Evolutionary conservation across 2,113 vertebrate species (phyloP).

Genomic region (Plecturocebus donacophilus): DNA sequence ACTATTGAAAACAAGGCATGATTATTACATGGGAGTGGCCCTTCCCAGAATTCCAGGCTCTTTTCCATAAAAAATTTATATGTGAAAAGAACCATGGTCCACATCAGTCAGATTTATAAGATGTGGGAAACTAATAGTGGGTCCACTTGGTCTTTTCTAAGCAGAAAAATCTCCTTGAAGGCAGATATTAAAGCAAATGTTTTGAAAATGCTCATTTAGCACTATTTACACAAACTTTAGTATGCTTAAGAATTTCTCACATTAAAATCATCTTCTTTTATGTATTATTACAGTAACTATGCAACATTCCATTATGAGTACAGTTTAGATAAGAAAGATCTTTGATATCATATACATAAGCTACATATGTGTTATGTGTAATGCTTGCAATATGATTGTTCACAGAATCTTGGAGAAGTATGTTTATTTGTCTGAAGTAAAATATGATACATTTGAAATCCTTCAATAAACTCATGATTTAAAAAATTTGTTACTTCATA

Average conservation of each 20-base stretch:
- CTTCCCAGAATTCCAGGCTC: not conserved
- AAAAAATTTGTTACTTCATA: not conserved
- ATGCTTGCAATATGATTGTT: not conserved
- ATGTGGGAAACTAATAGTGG: constrained; percentile 13
- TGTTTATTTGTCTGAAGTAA: not conserved
- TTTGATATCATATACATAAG: not conserved
- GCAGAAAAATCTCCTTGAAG: constrained; percentile 52
- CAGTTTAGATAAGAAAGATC: constrained; percentile 6
- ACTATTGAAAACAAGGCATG: not conserved
- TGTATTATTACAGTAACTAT: not conserved
- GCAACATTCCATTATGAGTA: not conserved
- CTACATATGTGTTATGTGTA: not conserved
- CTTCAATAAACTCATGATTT: constrained; percentile 33
- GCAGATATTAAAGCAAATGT: constrained; percentile 56
- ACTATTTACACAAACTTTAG: constrained; percentile 8
- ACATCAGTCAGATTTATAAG: not conserved
- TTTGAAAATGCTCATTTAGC: constrained; percentile 44
- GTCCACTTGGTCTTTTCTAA: not conserved
- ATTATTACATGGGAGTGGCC: not conserved
- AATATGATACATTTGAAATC: constrained; percentile 26
- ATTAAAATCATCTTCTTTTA: constrained; percentile 33
- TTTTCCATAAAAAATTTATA: constrained; percentile 37
- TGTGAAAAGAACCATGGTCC: not conserved
- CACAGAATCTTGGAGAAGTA: not conserved
- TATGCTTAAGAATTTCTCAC: constrained; percentile 1